phyloP scores from a whole-genome alignment of 2,888 invertebrate species.

The Archaeoteleia sp. region DNA sequence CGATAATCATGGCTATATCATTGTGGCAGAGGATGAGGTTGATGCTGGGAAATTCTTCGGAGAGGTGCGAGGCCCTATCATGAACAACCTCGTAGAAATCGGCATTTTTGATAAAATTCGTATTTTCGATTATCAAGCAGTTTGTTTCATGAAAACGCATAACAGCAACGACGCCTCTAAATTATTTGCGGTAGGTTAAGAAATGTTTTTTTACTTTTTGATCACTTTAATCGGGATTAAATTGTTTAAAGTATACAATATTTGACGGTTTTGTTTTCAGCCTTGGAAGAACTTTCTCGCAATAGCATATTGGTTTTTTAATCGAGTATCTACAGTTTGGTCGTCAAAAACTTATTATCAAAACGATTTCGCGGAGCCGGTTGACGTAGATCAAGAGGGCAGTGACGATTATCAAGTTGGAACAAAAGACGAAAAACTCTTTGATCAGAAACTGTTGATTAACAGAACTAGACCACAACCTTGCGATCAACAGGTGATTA shows the following conservation, averaged over 20 bases:
- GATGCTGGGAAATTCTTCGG: conserved; percentile 93
- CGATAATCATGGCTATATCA: conserved; percentile 92
- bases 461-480: conserved; percentile 88
- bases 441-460: conserved; percentile 81
- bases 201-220: too few relatives aligned
- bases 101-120: conserved; percentile 85
- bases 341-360: conserved; percentile 66
- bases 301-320: conserved; percentile 65
- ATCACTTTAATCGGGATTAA: too few relatives aligned
- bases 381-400: conserved; percentile 55
- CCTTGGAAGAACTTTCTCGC: conserved; percentile 64
- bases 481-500: conserved; percentile 84
- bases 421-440: conserved; percentile 76
- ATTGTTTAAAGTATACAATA: too few relatives aligned
- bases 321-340: conserved; percentile 64
- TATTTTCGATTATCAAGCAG: conserved; percentile 92
- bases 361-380: conserved; percentile 64
- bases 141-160: conserved; percentile 85
- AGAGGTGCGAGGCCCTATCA: conserved; percentile 85
- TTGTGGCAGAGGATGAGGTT: conserved; percentile 83
- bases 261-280: conserved; percentile 56
- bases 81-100: conserved; percentile 84
- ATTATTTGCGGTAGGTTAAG: conserved; percentile 79
- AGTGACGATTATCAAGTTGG: conserved; percentile 55
- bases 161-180: conserved; percentile 79